A percentile compares a stretch with the other conserved stretches of the same genome.
Conservation (phyloP, 2,888 invertebrate species). For the Tachina lurida region DNA sequence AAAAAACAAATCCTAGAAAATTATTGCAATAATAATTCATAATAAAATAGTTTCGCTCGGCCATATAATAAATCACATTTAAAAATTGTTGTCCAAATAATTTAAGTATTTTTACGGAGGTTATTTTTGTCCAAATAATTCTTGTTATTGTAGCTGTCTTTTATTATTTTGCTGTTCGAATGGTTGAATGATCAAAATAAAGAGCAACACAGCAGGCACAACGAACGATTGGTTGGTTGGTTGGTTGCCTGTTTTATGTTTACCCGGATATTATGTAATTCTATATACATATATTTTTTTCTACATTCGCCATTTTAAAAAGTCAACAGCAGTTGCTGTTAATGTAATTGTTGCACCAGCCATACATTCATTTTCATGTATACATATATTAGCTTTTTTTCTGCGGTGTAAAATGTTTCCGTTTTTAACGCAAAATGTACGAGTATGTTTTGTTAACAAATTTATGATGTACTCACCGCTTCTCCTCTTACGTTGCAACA, state of each 20-base stretch:
- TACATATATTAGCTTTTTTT: constrained; percentile 61
- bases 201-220: background rate
- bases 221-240: background rate
- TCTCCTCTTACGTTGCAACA: background rate
- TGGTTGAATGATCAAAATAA: constrained; percentile 2
- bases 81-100: constrained; percentile 22
- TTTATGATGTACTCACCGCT: constrained; percentile 65
- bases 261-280: background rate
- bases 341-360: constrained; percentile 69
- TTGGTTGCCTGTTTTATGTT: constrained; percentile 31
- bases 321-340: constrained; percentile 63
- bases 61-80: constrained; percentile 41
- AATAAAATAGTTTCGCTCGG: constrained; percentile 14
- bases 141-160: constrained; percentile 56
- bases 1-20: background rate
- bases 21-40: constrained; percentile 3
- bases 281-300: background rate
- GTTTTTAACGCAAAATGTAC: constrained; percentile 60
- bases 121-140: constrained; percentile 42
- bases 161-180: constrained; percentile 57
- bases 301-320: background rate
- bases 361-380: constrained; percentile 43
- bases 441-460: constrained; percentile 65
- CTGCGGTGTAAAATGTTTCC: constrained; percentile 69
- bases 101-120: constrained; percentile 22